Evolutionary conservation across 2,113 vertebrate genomes (phyloP).

Genomic region (Ariopsis seemanni): DNA sequence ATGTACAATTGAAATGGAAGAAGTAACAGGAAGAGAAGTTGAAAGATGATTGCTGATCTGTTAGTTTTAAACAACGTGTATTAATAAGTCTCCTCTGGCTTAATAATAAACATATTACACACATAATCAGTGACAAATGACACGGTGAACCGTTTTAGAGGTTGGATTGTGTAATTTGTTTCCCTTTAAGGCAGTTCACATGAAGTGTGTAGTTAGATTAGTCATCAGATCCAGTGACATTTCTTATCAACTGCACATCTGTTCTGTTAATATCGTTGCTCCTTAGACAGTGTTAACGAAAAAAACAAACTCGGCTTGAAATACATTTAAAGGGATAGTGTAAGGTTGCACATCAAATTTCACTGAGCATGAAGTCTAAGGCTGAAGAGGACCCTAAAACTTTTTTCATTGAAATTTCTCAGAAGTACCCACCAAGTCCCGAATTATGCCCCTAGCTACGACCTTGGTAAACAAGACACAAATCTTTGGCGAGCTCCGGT

Average conservation of each 20-base stretch:
- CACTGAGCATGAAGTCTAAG: too few relatives aligned
- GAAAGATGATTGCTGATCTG: neutral
- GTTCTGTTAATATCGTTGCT: neutral
- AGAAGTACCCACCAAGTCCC: too few relatives aligned
- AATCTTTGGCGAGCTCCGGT: too few relatives aligned
- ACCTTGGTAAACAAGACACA: too few relatives aligned
- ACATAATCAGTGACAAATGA: neutral
- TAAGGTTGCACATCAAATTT: too few relatives aligned
- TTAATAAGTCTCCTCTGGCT: neutral
- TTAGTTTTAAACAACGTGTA: neutral
- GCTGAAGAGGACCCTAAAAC: too few relatives aligned
- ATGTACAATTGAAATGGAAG: neutral
- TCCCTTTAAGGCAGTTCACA: neutral
- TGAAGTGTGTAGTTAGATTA: neutral
- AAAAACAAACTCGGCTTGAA: neutral
- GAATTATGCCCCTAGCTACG: too few relatives aligned
- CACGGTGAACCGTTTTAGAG: neutral
- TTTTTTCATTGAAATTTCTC: too few relatives aligned
- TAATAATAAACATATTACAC: neutral
- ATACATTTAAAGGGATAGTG: neutral
- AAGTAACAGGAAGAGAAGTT: neutral
- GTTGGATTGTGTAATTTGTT: neutral
- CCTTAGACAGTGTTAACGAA: neutral
- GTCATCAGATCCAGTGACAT: neutral
- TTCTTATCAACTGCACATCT: neutral